phyloP scores from a whole-genome alignment of 2,888 invertebrate species.

The Tinea semifulvella region DNA sequence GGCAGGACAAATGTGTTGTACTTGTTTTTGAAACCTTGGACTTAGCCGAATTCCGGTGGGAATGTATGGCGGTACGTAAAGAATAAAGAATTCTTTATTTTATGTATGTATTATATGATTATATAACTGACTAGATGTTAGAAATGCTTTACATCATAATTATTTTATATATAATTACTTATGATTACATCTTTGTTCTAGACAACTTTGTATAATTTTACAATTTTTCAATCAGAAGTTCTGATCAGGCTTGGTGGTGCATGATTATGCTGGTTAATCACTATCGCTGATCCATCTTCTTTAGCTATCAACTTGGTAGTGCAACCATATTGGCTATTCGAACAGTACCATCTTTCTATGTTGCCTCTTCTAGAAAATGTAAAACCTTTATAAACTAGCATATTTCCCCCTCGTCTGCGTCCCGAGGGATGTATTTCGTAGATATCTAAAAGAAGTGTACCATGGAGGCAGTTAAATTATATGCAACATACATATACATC shows the following conservation, averaged over 20 bases:
- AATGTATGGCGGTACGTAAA: too few relatives aligned
- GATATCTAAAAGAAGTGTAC: too few relatives aligned
- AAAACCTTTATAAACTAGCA: neutral
- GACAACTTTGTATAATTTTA: too few relatives aligned
- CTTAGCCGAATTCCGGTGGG: too few relatives aligned
- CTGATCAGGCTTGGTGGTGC: neutral
- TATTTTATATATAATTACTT: too few relatives aligned
- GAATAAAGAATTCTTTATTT: neutral
- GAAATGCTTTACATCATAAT: too few relatives aligned
- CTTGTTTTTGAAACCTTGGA: neutral
- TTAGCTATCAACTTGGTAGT: too few relatives aligned
- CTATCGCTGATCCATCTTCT: neutral
- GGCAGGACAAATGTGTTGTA: too few relatives aligned
- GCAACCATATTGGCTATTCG: neutral
- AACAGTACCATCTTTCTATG: slow-evolving; percentile 8
- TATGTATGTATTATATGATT: neutral
- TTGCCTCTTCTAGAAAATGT: neutral
- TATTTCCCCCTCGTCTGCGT: neutral
- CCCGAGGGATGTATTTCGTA: too few relatives aligned
- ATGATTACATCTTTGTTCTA: too few relatives aligned
- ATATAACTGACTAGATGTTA: neutral
- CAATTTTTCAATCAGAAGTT: neutral
- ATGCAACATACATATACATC: too few relatives aligned
- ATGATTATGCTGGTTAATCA: neutral
- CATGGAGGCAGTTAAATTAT: too few relatives aligned